Conservation (phyloP, 1,140 invertebrate species). For the Bombus confusus region DNA sequence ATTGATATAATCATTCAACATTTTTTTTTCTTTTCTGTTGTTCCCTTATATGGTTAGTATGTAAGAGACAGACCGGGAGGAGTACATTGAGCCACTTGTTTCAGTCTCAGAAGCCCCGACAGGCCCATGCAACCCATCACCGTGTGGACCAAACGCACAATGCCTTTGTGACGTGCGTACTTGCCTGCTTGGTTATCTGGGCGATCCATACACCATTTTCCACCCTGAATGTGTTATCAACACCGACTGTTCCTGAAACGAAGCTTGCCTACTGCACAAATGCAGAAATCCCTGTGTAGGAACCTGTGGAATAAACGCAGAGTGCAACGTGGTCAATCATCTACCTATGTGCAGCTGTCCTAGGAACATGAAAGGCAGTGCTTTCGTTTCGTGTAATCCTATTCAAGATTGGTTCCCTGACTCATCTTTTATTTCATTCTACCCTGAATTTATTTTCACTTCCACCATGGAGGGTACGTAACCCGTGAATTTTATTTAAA, state of each 20-base stretch:
- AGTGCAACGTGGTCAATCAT: slow-evolving; percentile 89
- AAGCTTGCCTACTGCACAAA: slow-evolving; percentile 87
- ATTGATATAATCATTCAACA: not conserved
- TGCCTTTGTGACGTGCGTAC: slow-evolving; percentile 85
- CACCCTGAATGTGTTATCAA: slow-evolving; percentile 88
- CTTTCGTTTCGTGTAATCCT: slow-evolving; percentile 85
- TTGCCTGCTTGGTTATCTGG: slow-evolving; percentile 86
- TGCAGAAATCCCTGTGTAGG: slow-evolving; percentile 88
- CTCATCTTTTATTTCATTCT: too few relatives aligned
- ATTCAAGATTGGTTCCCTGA: slow-evolving; percentile 72
- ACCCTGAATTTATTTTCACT: not conserved
- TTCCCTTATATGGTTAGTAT: not conserved
- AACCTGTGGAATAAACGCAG: slow-evolving; percentile 87
- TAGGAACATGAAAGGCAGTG: slow-evolving; percentile 87
- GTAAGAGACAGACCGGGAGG: not conserved
- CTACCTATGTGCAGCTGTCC: slow-evolving; percentile 89
- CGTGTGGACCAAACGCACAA: slow-evolving; percentile 86
- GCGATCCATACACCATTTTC: slow-evolving; percentile 85
- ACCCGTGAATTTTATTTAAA: too few relatives aligned
- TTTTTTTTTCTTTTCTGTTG: too few relatives aligned
- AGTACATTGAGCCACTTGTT: not conserved
- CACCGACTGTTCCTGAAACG: slow-evolving; percentile 87
- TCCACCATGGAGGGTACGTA: not conserved
- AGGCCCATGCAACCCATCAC: slow-evolving; percentile 86
- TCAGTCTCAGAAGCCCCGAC: slow-evolving; percentile 56